These are phyloP conservation scores for Ostrea denselamellosa DNA, from an alignment of 1,140 invertebrate genomes.

Conservation along the genomic window DNA sequence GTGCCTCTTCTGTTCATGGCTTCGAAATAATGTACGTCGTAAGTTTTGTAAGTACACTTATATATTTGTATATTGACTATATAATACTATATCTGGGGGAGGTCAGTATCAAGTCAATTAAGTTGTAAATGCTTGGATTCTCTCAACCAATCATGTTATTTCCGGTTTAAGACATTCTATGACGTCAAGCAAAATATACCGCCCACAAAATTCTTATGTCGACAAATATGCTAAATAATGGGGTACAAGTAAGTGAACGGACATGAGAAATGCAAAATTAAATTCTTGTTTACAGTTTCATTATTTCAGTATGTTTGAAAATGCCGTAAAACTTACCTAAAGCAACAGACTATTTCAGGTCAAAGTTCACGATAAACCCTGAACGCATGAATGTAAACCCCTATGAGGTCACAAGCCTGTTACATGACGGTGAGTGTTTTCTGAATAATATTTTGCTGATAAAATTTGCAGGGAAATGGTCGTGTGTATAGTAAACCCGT, in stretches of 20 bases:
- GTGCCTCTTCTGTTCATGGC: not conserved
- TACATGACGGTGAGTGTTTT: conserved; percentile 82
- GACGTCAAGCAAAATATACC: conserved; percentile 23
- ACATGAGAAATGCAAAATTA: not conserved
- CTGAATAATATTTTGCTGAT: conserved; percentile 82
- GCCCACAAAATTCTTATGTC: not conserved
- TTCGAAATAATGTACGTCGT: not conserved
- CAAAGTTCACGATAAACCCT: conserved; percentile 73
- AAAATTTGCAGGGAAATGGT: conserved; percentile 80
- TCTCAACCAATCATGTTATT: conserved; percentile 32
- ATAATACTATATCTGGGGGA: not conserved
- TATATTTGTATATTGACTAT: not conserved
- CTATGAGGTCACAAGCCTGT: conserved; percentile 80
- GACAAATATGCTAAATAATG: not conserved
- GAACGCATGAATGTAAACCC: conserved; percentile 76
- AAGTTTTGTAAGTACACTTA: not conserved
- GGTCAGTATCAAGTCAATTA: conserved; percentile 29
- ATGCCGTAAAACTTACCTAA: not conserved
- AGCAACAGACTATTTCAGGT: conserved; percentile 47
- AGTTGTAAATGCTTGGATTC: conserved; percentile 25
- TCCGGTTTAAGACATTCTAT: conserved; percentile 5
- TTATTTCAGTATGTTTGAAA: not conserved
- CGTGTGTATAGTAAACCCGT: conserved; percentile 62
- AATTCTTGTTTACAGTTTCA: no score
- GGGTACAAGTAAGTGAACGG: not conserved